Evolutionary conservation across 2,888 invertebrate species (phyloP).

Genomic region (Tethea ocularis): DNA sequence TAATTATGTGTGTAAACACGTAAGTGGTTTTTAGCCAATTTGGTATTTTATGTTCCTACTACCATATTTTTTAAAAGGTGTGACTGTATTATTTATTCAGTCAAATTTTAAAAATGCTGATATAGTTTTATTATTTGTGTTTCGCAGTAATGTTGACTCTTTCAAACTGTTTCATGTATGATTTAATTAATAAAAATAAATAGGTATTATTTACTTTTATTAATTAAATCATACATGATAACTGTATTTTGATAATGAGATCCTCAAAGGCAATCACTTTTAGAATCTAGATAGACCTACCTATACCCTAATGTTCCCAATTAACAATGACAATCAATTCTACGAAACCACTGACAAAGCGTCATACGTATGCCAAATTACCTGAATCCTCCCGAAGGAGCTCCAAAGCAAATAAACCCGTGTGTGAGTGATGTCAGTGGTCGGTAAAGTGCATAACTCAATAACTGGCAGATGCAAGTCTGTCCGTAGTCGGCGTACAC

Average conservation of each 20-base stretch:
- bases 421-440: conserved; percentile 21
- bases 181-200: no score
- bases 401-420: conserved; percentile 34
- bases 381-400: conserved; percentile 26
- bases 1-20: conserved; percentile 30
- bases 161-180: no score
- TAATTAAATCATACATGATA: no score
- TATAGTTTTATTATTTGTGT: neutral
- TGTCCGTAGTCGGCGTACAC: conserved; percentile 38
- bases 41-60: neutral
- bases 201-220: no score
- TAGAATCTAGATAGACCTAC: conserved; percentile 15
- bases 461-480: conserved; percentile 15
- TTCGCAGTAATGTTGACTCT: no score
- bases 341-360: neutral
- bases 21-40: neutral
- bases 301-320: no score
- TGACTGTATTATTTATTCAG: neutral
- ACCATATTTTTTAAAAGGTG: neutral
- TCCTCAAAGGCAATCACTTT: neutral
- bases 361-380: conserved; percentile 21
- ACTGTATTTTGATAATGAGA: neutral
- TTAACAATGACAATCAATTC: neutral
- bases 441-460: conserved; percentile 32
- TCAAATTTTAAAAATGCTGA: neutral